A percentile compares a stretch with the other conserved stretches of the same genome.
Conservation (phyloP, 2,113 vertebrate species). For the Hippocampus comes region DNA sequence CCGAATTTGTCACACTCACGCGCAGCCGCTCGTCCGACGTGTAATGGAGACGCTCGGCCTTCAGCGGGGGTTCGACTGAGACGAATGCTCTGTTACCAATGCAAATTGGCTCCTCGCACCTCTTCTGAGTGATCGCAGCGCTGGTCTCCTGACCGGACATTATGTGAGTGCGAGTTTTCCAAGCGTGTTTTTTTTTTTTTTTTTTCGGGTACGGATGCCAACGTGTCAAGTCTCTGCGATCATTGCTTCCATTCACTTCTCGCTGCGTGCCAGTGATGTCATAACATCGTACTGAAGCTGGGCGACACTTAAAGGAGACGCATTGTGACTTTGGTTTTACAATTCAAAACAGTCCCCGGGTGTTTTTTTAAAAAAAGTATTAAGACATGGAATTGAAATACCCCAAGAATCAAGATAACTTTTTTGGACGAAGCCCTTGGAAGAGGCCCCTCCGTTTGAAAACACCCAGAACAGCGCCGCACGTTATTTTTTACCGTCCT, state of each 20-base stretch:
- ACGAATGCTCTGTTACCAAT: conserved; percentile 50
- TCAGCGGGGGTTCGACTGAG: conserved; percentile 44
- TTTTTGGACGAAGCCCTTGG: no score
- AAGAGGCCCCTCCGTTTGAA: background rate
- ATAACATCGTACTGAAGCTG: background rate
- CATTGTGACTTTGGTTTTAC: no score
- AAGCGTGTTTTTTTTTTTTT: background rate
- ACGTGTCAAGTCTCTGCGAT: background rate
- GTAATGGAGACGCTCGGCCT: conserved; percentile 61
- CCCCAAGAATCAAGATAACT: no score
- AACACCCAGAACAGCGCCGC: background rate
- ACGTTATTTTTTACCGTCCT: background rate
- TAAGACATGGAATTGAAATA: no score
- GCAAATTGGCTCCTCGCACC: conserved; percentile 41
- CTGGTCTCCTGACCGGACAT: conserved; percentile 5
- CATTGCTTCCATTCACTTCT: background rate
- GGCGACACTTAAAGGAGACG: background rate
- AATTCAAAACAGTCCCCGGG: no score
- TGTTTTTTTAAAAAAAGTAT: no score
- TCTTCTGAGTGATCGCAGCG: conserved; percentile 39
- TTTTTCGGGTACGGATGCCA: background rate
- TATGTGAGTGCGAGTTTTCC: conserved; percentile 19
- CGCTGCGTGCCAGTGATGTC: background rate
- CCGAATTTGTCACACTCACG: conserved; percentile 57
- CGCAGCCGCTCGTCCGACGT: conserved; percentile 54